Evolutionary conservation across 2,113 vertebrate genomes (phyloP), one percentile per base, ranked within the genome.

Genomic region (Gasterosteus aculeatus): DNA sequence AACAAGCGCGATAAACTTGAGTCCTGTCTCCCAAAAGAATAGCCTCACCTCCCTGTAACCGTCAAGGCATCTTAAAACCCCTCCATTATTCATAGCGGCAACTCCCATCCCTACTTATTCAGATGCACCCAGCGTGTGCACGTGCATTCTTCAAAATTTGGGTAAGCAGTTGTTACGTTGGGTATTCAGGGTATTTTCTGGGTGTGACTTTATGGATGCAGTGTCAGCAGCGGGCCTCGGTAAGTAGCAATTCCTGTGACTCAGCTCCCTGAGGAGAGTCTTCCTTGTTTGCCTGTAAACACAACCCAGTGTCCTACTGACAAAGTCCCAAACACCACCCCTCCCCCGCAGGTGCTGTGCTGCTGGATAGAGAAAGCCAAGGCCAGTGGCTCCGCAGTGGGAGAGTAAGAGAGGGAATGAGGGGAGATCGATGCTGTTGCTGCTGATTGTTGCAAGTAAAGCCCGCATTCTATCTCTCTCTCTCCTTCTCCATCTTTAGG

Each of bases 301-400:
- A 82, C 80, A 83, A 77, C 77, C 75, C 6, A 14, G 78, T 85
- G 80, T 84, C 78, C 82, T 85, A 82, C 85, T 79, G 78, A 90
- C 88, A 86, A 77, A 65, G 70, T 76, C 78, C 80, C 75, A 78
- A 77, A 76, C 35, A 38, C 5, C 4, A 4, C 35, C 35, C 35
- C 3, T 51, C 75, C 83, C 68, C 51, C 80, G 70, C 14, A 16
- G 76, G 78, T 69, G 80, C 80, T 82, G 82, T 77, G 87, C 84
- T 88, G 75, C 75, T 78, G 78, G 82, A 91, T 91, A 87, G 82
- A 86, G 84, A 86, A 85, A 86, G 65, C 26, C 1, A 11, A 82
- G 84, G 82, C 84, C 74, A n/a, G 31, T 39, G 64, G 84, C 75
- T 78, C 66, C 72, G 78, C 51, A 31, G 42, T 69, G 69, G 68